A percentile compares a stretch with the other conserved stretches of the same genome.
phyloP scores from a whole-genome alignment of 2,113 vertebrate genomes.

The Benitochromis conjunctus region DNA sequence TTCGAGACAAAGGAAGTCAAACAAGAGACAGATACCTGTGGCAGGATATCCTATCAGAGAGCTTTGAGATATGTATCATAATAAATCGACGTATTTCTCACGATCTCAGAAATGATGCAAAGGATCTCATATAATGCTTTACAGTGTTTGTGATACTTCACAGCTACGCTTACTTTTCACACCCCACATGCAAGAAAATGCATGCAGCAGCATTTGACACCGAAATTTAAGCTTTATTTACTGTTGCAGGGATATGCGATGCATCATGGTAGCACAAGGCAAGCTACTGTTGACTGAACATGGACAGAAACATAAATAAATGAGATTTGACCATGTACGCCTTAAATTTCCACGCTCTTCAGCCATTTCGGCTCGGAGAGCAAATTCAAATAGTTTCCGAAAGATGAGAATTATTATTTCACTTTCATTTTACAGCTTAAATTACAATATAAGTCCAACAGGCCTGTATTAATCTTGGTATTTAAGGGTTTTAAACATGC shows the following conservation, averaged over 20 bases:
- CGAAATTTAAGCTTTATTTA: background rate
- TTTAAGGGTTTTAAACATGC: background rate
- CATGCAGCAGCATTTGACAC: background rate
- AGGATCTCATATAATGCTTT: background rate
- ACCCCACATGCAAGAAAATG: background rate
- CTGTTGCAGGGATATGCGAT: background rate
- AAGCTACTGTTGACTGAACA: background rate
- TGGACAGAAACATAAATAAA: background rate
- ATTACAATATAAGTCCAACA: background rate
- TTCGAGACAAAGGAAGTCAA: constrained; percentile 7
- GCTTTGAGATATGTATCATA: background rate
- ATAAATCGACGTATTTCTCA: background rate
- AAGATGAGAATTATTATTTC: background rate
- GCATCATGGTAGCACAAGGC: background rate
- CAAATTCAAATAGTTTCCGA: background rate
- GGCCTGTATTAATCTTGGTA: background rate
- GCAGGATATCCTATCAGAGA: constrained; percentile 19
- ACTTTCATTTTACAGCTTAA: background rate
- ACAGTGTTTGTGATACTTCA: background rate
- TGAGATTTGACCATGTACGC: background rate
- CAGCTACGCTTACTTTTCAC: background rate
- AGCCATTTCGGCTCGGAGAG: background rate
- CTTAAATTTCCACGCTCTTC: background rate
- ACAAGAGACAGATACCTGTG: background rate
- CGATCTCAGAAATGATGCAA: background rate